These are phyloP conservation scores for Xiphophorus couchianus DNA, from an alignment of 2,113 vertebrate species.

Conservation along the genomic window DNA sequence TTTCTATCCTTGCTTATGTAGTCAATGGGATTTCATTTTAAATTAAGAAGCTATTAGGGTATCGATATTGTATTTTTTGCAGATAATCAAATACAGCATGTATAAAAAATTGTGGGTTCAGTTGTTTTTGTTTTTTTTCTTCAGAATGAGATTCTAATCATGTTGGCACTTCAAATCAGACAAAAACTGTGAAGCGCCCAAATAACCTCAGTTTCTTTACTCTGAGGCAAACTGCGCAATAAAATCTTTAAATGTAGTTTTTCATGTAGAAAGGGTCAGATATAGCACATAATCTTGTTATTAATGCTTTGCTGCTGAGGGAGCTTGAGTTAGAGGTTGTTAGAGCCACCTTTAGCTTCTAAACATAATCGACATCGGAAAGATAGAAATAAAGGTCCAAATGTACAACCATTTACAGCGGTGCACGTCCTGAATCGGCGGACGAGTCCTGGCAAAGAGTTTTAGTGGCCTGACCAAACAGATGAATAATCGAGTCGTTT, in stretches of 20 bases:
- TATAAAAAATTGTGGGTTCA: too few relatives aligned
- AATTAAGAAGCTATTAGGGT: too few relatives aligned
- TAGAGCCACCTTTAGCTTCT: slow-evolving; percentile 25
- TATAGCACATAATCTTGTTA: not conserved
- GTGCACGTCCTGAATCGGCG: slow-evolving; percentile 30
- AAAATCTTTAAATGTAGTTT: slow-evolving; percentile 23
- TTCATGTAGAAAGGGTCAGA: not conserved
- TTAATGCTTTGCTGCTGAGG: slow-evolving; percentile 29
- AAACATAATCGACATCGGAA: slow-evolving; percentile 12
- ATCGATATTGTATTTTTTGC: too few relatives aligned
- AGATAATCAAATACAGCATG: too few relatives aligned
- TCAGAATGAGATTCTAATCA: not conserved
- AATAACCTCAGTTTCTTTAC: not conserved
- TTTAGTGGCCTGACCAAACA: slow-evolving; percentile 23
- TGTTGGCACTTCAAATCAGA: not conserved
- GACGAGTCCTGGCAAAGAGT: slow-evolving; percentile 39
- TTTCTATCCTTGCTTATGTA: too few relatives aligned
- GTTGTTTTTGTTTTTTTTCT: too few relatives aligned
- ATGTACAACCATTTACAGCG: slow-evolving; percentile 32
- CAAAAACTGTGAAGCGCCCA: not conserved
- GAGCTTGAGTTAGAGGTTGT: slow-evolving; percentile 13
- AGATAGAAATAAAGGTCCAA: slow-evolving; percentile 11
- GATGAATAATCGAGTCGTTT: slow-evolving; percentile 46
- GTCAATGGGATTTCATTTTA: too few relatives aligned
- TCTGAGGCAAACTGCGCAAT: slow-evolving; percentile 7